Evolutionary conservation across 2,888 invertebrate genomes (phyloP).

Genomic region (Eubasilissa splendida): DNA sequence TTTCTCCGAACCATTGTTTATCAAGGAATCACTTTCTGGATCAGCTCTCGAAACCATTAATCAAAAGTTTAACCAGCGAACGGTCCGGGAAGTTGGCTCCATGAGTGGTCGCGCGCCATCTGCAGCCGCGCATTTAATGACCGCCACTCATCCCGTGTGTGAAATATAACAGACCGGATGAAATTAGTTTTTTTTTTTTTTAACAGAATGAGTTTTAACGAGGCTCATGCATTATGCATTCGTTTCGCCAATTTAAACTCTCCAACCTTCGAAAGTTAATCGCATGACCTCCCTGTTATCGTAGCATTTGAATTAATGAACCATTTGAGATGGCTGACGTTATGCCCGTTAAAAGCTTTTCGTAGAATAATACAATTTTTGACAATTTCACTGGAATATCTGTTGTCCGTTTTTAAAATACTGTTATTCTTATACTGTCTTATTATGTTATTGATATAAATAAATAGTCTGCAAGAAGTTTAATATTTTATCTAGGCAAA

Average conservation of each 20-base stretch:
- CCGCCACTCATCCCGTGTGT: slow-evolving; percentile 12
- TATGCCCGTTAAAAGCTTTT: no score
- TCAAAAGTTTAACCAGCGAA: slow-evolving; percentile 32
- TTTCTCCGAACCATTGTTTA: slow-evolving; percentile 17
- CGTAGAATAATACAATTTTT: no score
- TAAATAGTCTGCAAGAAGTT: no score
- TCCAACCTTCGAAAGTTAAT: slow-evolving; percentile 6
- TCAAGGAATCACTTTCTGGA: slow-evolving; percentile 17
- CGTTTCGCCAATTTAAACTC: slow-evolving; percentile 20
- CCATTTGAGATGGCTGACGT: no score
- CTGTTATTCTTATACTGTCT: no score
- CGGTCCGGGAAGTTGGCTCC: slow-evolving; percentile 13
- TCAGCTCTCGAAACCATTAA: slow-evolving; percentile 27
- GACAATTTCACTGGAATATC: no score
- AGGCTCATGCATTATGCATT: slow-evolving; percentile 44
- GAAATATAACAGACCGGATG: slow-evolving; percentile 10
- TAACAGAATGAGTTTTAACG: slow-evolving; percentile 33
- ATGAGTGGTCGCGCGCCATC: slow-evolving; percentile 23
- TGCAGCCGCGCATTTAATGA: slow-evolving; percentile 32
- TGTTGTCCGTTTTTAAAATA: no score
- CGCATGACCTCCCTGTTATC: slow-evolving; percentile 13
- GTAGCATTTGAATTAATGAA: background rate
- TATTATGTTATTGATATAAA: no score
- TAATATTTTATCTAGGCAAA: no score
- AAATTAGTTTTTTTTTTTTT: background rate